Conservation (phyloP, 1,140 invertebrate species). For the Papilio helenus region DNA sequence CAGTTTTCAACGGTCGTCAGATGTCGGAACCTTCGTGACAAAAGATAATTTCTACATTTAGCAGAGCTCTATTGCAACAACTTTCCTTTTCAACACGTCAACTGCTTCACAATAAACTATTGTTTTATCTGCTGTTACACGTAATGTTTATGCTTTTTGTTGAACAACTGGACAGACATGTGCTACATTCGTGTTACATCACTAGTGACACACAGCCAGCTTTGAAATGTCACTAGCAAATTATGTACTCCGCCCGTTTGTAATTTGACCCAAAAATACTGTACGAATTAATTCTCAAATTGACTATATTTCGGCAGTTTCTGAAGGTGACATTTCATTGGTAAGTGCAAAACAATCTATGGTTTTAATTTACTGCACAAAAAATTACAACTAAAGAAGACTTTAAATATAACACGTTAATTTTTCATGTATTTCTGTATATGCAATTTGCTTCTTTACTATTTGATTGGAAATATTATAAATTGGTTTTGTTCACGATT, state of each 20-base stretch:
- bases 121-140: background rate
- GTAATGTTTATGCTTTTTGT: constrained; percentile 1
- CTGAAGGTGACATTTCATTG: no score
- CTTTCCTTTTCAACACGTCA: constrained; percentile 8
- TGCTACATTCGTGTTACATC: constrained; percentile 17
- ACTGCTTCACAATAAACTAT: constrained; percentile 3
- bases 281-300: no score
- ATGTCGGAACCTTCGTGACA: background rate
- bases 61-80: background rate
- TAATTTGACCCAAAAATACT: background rate
- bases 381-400: no score
- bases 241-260: background rate
- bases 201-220: constrained; percentile 16
- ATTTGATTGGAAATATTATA: no score
- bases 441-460: background rate
- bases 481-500: background rate
- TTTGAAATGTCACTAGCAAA: background rate
- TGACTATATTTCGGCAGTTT: no score
- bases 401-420: background rate
- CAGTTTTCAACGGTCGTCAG: background rate
- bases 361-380: no score
- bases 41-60: background rate
- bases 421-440: background rate
- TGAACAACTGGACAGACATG: background rate
- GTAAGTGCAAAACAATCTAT: no score